phyloP scores from a whole-genome alignment of 2,888 invertebrate genomes.

The Lasioglossum marginatum region DNA sequence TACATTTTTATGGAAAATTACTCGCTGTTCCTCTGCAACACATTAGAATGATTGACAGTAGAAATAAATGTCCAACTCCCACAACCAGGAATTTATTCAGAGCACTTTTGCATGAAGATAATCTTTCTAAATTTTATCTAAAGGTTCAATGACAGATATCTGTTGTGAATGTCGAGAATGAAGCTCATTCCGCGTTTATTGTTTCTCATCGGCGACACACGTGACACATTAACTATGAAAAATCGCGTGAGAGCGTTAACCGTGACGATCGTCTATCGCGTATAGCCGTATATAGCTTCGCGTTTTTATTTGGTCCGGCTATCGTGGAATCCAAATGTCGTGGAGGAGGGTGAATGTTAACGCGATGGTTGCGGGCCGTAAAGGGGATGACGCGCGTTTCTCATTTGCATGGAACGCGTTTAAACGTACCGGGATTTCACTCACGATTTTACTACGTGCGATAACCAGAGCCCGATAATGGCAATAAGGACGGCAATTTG shows the following conservation, averaged over 20 bases:
- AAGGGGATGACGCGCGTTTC: conserved; percentile 28
- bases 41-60: neutral
- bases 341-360: conserved; percentile 4
- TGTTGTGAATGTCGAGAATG: neutral
- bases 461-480: conserved; percentile 69
- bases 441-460: conserved; percentile 64
- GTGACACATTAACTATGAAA: neutral
- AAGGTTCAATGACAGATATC: neutral
- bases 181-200: neutral
- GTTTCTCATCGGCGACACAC: neutral
- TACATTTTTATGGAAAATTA: neutral
- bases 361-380: conserved; percentile 1
- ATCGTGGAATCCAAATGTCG: neutral
- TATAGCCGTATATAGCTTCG: neutral
- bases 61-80: neutral
- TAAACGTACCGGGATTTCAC: conserved; percentile 67
- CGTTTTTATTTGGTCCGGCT: conserved; percentile 2
- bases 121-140: neutral
- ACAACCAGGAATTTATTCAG: neutral
- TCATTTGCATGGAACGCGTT: conserved; percentile 69
- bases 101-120: neutral
- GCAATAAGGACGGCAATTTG: conserved; percentile 72
- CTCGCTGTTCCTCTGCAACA: neutral
- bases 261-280: neutral
- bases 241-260: neutral